A percentile compares a stretch with the other conserved stretches of the same genome.
Conservation (phyloP, 2,113 vertebrate species). For the Heterotis niloticus region DNA sequence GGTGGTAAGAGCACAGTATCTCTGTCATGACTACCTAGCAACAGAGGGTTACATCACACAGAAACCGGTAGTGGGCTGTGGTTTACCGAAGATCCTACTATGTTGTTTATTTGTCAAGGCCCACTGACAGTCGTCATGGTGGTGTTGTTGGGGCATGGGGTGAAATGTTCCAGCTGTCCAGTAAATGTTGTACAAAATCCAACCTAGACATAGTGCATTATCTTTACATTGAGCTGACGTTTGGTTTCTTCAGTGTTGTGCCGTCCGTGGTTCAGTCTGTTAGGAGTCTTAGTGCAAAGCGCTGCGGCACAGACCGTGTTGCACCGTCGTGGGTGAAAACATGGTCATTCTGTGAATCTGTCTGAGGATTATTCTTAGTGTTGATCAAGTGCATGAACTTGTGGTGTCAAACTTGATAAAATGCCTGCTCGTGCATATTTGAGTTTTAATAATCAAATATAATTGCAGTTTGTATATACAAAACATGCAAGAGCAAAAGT, state of each 20-base stretch:
- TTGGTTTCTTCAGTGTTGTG: conserved; percentile 54
- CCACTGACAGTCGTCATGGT: conserved; percentile 18
- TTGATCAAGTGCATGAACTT: conserved; percentile 53
- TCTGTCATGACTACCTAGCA: conserved; percentile 15
- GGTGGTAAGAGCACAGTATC: not conserved
- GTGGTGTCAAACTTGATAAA: conserved; percentile 31
- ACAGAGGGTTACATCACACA: not conserved
- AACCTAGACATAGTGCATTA: conserved; percentile 55
- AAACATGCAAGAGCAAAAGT: conserved; percentile 16
- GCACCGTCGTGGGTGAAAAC: conserved; percentile 59
- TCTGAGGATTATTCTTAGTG: conserved; percentile 51
- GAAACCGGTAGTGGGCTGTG: conserved; percentile 38
- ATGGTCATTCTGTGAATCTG: conserved; percentile 60
- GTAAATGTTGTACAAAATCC: conserved; percentile 61
- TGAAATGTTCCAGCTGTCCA: conserved; percentile 52
- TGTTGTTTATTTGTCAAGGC: conserved; percentile 34
- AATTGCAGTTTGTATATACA: not conserved
- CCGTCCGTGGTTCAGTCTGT: conserved; percentile 41
- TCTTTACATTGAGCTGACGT: conserved; percentile 50
- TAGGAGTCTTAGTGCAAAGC: conserved; percentile 51
- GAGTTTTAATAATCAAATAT: not conserved
- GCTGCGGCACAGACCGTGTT: conserved; percentile 57
- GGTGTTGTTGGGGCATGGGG: conserved; percentile 31
- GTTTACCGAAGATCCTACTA: conserved; percentile 47
- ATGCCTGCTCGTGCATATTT: conserved; percentile 41